phyloP scores from a whole-genome alignment of 2,888 invertebrate species.

The Clanis bilineata region DNA sequence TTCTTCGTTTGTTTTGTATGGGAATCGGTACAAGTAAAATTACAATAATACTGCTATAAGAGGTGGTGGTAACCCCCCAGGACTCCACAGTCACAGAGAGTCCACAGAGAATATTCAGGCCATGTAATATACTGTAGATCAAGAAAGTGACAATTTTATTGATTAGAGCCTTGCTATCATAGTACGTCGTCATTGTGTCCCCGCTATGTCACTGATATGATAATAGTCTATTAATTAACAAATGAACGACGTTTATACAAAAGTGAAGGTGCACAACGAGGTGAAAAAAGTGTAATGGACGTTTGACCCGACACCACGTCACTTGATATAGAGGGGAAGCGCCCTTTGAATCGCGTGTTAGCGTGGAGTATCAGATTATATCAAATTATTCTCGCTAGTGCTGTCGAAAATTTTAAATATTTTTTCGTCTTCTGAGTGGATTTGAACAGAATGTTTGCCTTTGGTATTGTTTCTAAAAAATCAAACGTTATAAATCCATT shows the following conservation, averaged over 20 bases:
- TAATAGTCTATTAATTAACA: not conserved
- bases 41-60: no score
- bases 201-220: not conserved
- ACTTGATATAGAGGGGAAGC: not conserved
- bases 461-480: no score
- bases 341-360: conserved; percentile 1
- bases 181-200: not conserved
- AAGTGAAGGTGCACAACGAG: not conserved
- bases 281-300: conserved; percentile 2
- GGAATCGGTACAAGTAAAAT: no score
- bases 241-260: not conserved
- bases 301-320: not conserved
- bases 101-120: no score
- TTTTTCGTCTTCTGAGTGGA: not conserved
- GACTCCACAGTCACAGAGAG: no score
- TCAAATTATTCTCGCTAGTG: not conserved
- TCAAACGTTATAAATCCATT: no score
- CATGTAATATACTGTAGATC: no score
- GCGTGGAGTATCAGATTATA: conserved; percentile 1
- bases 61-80: no score
- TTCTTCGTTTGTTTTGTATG: no score
- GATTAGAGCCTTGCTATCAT: no score
- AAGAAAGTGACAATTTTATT: no score
- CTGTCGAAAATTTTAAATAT: not conserved
- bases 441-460: no score